These are phyloP conservation scores for Alcis repandata DNA, from an alignment of 2,888 invertebrate genomes.

Conservation along the genomic window DNA sequence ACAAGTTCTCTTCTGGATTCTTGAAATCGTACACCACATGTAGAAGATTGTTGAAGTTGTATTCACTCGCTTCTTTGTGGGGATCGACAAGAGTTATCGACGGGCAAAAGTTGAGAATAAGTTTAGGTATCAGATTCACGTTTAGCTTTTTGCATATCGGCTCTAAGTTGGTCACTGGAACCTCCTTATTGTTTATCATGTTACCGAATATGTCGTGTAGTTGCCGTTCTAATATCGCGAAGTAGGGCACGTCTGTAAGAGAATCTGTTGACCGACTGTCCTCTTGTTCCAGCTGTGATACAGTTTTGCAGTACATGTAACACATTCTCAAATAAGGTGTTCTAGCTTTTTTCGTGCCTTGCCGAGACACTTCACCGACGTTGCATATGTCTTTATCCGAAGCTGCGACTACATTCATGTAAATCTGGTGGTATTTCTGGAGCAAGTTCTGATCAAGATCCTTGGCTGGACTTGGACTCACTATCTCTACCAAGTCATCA, in stretches of 20 bases:
- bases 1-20: conserved; percentile 80
- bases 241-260: conserved; percentile 72
- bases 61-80: conserved; percentile 72
- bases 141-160: conserved; percentile 89
- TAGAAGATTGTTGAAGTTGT: conserved; percentile 72
- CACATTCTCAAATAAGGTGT: conserved; percentile 84
- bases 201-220: conserved; percentile 88
- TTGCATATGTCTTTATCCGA: conserved; percentile 81
- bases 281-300: conserved; percentile 81
- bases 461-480: conserved; percentile 58
- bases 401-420: conserved; percentile 80
- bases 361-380: conserved; percentile 72
- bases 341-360: conserved; percentile 72
- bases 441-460: conserved; percentile 68
- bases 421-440: conserved; percentile 82
- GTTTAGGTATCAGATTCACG: conserved; percentile 91
- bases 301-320: conserved; percentile 87
- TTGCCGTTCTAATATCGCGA: conserved; percentile 82
- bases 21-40: conserved; percentile 78
- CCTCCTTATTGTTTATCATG: conserved; percentile 89
- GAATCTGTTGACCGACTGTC: conserved; percentile 62
- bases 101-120: conserved; percentile 91
- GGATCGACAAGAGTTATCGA: conserved; percentile 82
- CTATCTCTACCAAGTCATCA: conserved; percentile 76
- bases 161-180: conserved; percentile 90